Base-by-base conservation (phyloP, 2,797 vertebrate genomes). In the Pseudochromis fuscus region DNA sequence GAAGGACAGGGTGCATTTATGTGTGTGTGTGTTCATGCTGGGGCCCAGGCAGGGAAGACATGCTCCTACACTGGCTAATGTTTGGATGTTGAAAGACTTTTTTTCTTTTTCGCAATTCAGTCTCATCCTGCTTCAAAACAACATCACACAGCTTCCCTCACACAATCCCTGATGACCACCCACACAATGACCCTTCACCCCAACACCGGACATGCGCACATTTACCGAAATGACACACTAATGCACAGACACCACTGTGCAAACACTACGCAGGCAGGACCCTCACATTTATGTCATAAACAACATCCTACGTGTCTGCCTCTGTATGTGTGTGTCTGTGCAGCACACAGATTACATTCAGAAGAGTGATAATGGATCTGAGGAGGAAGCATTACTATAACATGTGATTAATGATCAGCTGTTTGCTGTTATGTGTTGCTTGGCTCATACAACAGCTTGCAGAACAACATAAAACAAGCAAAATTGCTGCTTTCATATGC, bases 41-140 rank as follows among this genome's bases (percentile, higher is more conserved):
- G 75, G 85, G 82, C 82, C 82, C 75, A 16, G 31, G 37, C 23
- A 12, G 79, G 72, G 53, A 82, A 63, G 62, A 76, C 60, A 31
- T 21, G 45, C 67, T 84, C 55, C 16, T 38, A 46, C 16, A 2
- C 19, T 46, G 68, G 69, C 48, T 75, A 62, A 70, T 77, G 79
- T 85, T 76, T 81, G 61, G 49, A 87, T 33, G 27, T 75, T 80
- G 46, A 70, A 74, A 61, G 40, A 40, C 31, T 52, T 71, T 67
- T 66, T 72, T 71, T 53, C 33, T 23, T 28, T 25, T 56, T 15
- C 7, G 31, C 31, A 61, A 69, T 67, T 86, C 74, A 9, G 18
- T 73, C 75, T 75, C 75, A 45, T 69, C 30, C 31, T 83, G 86
- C 93, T 95, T 80, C 77, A 89, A 90, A 93, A 92, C 92, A 90